These are phyloP conservation scores for Achroia grisella DNA, from an alignment of 1,140 invertebrate genomes.

Conservation along the genomic window DNA sequence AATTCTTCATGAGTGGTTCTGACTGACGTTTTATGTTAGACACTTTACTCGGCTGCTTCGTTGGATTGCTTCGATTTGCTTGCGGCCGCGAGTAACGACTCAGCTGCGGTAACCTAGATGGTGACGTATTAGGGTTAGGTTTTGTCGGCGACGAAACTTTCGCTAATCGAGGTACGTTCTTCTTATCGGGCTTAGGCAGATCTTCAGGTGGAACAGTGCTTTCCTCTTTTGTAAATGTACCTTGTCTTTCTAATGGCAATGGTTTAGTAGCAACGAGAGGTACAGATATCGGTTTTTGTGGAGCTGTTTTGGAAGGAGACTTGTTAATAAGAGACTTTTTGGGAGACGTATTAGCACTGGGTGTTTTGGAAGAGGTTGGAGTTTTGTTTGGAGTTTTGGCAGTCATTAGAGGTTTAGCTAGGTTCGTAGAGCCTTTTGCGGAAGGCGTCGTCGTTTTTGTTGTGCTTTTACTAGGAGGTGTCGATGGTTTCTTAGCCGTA, in stretches of 20 bases:
- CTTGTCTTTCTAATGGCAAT: conserved; percentile 81
- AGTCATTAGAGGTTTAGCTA: conserved; percentile 32
- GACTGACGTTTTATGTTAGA: conserved; percentile 20
- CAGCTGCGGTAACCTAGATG: conserved; percentile 64
- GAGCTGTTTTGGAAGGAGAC: conserved; percentile 41
- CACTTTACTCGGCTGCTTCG: conserved; percentile 30
- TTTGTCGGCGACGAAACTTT: conserved; percentile 54
- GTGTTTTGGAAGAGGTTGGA: conserved; percentile 24
- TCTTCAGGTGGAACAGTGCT: conserved; percentile 62
- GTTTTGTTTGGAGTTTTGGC: conserved; percentile 39
- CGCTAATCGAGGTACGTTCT: conserved; percentile 38
- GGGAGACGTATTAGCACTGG: conserved; percentile 41
- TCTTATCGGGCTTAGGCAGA: conserved; percentile 63
- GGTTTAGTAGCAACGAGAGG: conserved; percentile 35
- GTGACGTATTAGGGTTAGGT: conserved; percentile 49
- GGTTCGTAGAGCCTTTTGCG: conserved; percentile 27
- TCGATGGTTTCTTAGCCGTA: conserved; percentile 34
- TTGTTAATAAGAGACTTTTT: conserved; percentile 43
- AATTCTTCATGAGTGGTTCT: conserved; percentile 61
- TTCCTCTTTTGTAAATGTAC: conserved; percentile 91
- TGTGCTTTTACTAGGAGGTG: conserved; percentile 20
- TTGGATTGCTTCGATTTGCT: conserved; percentile 34
- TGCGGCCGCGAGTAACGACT: conserved; percentile 40
- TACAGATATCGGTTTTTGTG: conserved; percentile 27
- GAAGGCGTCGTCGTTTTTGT: conserved; percentile 26